Conservation (phyloP, 2,888 invertebrate genomes). For the Drosophila melanosoma region DNA sequence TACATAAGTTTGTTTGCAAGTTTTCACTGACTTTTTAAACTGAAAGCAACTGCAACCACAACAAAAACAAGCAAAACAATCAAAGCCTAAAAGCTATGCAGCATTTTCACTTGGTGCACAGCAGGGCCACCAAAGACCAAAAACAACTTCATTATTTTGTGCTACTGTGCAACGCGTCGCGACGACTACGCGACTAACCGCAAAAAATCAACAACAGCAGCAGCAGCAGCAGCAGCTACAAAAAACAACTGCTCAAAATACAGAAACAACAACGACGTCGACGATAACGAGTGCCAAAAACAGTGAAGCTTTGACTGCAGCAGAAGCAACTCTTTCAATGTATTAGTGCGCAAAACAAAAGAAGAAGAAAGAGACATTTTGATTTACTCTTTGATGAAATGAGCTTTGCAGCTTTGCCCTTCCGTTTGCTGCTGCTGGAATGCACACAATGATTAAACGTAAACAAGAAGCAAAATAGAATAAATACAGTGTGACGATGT, state of each 20-base stretch:
- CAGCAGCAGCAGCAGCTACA: constrained; percentile 24
- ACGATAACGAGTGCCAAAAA: constrained; percentile 60
- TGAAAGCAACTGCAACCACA: constrained; percentile 24
- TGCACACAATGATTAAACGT: constrained; percentile 13
- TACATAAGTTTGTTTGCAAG: constrained; percentile 9
- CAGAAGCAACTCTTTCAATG: constrained; percentile 34
- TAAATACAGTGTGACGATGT: not conserved
- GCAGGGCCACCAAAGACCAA: constrained; percentile 58
- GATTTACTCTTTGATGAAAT: constrained; percentile 46
- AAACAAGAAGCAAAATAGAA: constrained; percentile 9
- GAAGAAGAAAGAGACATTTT: constrained; percentile 30
- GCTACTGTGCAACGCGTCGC: constrained; percentile 73
- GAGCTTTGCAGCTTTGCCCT: constrained; percentile 19
- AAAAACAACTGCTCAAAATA: constrained; percentile 42
- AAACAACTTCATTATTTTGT: constrained; percentile 77
- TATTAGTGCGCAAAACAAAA: constrained; percentile 13
- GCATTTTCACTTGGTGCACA: constrained; percentile 56
- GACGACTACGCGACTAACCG: constrained; percentile 42
- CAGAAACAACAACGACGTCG: constrained; percentile 31
- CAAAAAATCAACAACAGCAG: constrained; percentile 54
- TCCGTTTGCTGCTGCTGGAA: constrained; percentile 6
- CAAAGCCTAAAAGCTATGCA: constrained; percentile 43
- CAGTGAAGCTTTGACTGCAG: constrained; percentile 53
- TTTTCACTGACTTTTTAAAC: constrained; percentile 42
- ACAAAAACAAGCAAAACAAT: constrained; percentile 23